A percentile compares a stretch with the other conserved stretches of the same genome.
Evolutionary conservation across 2,113 vertebrate species (phyloP).

Genomic region (Dromas ardeola): DNA sequence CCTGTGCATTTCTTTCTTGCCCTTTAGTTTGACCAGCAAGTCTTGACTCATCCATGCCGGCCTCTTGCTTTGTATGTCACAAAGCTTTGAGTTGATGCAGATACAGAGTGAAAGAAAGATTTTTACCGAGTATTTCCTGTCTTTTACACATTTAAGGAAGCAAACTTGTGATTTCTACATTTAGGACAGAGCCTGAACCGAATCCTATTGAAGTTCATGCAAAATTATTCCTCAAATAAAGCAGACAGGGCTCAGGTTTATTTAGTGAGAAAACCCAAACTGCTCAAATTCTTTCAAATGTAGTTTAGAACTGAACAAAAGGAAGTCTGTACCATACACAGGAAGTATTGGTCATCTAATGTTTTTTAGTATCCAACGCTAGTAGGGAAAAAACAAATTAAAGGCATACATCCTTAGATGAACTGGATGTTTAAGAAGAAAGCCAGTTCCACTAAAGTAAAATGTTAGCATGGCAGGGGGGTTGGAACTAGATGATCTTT

Average conservation of each 20-base stretch:
- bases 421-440: background rate
- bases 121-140: background rate
- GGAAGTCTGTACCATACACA: background rate
- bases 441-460: background rate
- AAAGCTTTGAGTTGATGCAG: background rate
- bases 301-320: background rate
- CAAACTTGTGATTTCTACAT: background rate
- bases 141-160: background rate
- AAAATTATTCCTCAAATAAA: background rate
- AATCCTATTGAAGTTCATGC: background rate
- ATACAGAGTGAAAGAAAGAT: background rate
- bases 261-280: background rate
- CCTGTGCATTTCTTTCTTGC: too few species aligned
- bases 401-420: background rate
- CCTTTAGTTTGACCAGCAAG: too few species aligned
- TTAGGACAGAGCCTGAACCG: background rate
- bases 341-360: background rate
- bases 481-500: too few species aligned
- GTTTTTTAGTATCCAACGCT: background rate
- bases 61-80: background rate
- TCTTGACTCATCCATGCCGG: too few species aligned
- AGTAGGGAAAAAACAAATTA: background rate
- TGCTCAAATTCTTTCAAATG: background rate
- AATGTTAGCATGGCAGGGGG: too few species aligned
- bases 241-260: background rate